Evolutionary conservation across 2,113 vertebrate genomes (phyloP), one percentile per base, ranked within the genome.

Genomic region (Hystrix cristata): DNA sequence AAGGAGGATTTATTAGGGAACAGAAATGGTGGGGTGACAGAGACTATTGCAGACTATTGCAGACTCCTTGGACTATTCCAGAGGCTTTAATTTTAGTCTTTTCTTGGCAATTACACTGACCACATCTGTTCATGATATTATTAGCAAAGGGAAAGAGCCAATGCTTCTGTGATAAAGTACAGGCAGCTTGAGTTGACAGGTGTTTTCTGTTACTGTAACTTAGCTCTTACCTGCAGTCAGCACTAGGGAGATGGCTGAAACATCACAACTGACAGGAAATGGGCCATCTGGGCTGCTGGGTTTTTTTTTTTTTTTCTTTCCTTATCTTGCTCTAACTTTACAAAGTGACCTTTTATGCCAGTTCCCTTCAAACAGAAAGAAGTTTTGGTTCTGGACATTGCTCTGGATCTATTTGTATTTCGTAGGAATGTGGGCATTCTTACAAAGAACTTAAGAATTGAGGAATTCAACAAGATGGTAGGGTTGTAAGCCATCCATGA

Each of bases 361-460:
- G 81, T 92, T 95, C 9, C 59, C 67, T 94, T 90, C 46, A 91
- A 90, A 89, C 53, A 55, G 65, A 95, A 92, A 60, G 38, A 57
- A 87, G 55, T 87, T 94, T 91, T 80, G 86, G 57, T 84, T 81
- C 78, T 43, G 57, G 23, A 46, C 51, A 60, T 91, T 82, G 92
- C 59, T 93, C 25, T 86, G 6, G 93, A 62, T 43, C 65, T 90
- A 60, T 87, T 85, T 96, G 72, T 95, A 78, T 97, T 97, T 96
- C 83, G 76, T 34, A 87, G 62, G 67, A 80, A 94, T 79, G 55
- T 46, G 57, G 34, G 4, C 34, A 64, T 80, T 87, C 38, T 69
- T 80, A 79, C 19, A 55, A 85, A 90, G 78, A 96, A 64, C 21
- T 82, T 71, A 48, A 74, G 38, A 43, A 15, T 74, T 90, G 29